Evolutionary conservation across 2,888 invertebrate species (phyloP), one percentile per base, ranked within the genome.

Genomic region (Cerceris ruficornis): DNA sequence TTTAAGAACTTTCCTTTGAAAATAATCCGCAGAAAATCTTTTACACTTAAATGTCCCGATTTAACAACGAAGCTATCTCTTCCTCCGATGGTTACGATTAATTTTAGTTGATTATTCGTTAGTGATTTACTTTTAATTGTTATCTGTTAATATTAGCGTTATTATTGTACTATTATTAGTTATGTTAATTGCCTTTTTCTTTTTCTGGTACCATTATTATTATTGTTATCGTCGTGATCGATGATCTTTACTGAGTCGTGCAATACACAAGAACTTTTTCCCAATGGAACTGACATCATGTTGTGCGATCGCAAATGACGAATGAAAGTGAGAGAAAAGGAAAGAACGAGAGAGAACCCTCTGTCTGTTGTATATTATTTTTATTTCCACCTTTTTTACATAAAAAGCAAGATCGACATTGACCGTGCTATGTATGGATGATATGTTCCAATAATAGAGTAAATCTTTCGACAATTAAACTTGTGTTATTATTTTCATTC

Each of bases 381-480:
- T 91, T 91, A 91, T 91, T 91, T 91, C 89, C 91, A 91, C 88
- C 90, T 90, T 91, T 91, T 91, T 91, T 90, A 90, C 89, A 90
- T 89, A 88, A 90, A 91, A 90, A 90, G 90, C 90, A 89, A 90
- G 89, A 90, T 89, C 88, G 87, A 88, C 88, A 89, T 90, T 88
- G 88, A 90, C 89, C 91, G 90, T 91, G 90, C 90, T 90, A 90
- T 91, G 90, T 91, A 91, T 91, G 90, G 90, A 90, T 91, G 90
- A 91, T 90, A 91, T 91, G 90, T 91, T 90, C 90, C 91, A 90
- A 90, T 90, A 90, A 86, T 90, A 91, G 90, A 91, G 88, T 91
- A 91, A 91, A 91, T 91, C 90, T 91, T 91, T 91, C 90, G 91
- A 90, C 90, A 91, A 91, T 91, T 89, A 91, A 80, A 84, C 49